A percentile compares a stretch with the other conserved stretches of the same genome.
Conservation (phyloP, 1,140 invertebrate genomes). For the Euura saliciscinereae region DNA sequence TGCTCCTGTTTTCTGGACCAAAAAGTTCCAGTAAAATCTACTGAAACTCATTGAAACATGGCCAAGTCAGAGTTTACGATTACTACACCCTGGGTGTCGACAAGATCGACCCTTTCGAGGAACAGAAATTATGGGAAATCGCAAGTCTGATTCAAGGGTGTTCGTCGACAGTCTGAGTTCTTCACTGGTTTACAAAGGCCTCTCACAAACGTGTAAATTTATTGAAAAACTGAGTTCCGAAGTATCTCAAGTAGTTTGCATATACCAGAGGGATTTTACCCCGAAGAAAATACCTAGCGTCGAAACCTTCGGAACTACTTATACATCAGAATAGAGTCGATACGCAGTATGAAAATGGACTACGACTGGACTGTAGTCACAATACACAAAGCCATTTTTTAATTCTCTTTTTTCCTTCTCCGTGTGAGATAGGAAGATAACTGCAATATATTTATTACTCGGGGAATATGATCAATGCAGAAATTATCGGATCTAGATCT, state of each 20-base stretch:
- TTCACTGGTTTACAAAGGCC: conserved; percentile 40
- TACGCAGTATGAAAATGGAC: conserved; percentile 15
- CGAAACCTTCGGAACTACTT: conserved; percentile 49
- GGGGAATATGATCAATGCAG: no score
- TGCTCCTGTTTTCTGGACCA: conserved; percentile 46
- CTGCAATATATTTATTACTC: no score
- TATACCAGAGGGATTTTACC: conserved; percentile 48
- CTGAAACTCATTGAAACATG: conserved; percentile 27
- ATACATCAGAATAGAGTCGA: conserved; percentile 47
- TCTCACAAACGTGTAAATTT: conserved; percentile 41
- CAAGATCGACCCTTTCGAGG: conserved; percentile 29
- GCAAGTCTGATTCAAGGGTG: conserved; percentile 34
- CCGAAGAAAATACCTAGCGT: conserved; percentile 42
- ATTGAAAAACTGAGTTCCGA: conserved; percentile 41
- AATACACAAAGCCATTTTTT: no score
- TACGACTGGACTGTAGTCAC: no score
- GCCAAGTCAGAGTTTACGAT: conserved; percentile 43
- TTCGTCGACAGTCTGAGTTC: conserved; percentile 52
- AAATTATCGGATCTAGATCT: no score
- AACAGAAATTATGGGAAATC: conserved; percentile 33
- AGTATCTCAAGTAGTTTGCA: conserved; percentile 46
- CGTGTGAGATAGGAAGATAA: no score
- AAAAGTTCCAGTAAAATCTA: conserved; percentile 31
- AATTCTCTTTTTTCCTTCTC: no score
- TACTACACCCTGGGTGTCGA: conserved; percentile 41